Evolutionary conservation across 2,113 vertebrate species (phyloP), one percentile per base, ranked within the genome.

Genomic region (Apus apus): DNA sequence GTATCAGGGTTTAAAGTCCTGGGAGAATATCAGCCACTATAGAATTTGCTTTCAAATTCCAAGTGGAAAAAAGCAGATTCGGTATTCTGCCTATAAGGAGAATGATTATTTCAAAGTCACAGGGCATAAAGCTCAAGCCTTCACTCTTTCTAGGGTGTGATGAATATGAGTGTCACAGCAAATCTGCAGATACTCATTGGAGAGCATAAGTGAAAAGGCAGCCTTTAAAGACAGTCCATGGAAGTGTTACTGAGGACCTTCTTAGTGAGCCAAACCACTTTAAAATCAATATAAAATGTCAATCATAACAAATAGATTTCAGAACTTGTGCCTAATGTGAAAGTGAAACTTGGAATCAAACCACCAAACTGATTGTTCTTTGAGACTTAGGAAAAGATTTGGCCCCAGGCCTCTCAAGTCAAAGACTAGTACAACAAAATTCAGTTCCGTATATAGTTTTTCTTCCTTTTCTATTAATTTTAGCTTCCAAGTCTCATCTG

Each of bases 321-420:
- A 85, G 65, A 88, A 81, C 45, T 61, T 78, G 38, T 45, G 23
- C 26, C 68, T 88, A 22, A 74, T 25, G 4, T 66, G 38, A 84
- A 82, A 88, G 57, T 26, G n/a, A 86, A 94, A 61, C 58, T 54
- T 65, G 45, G 72, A 90, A 86, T 90, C 38, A 95, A 90, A 85
- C 10, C 11, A 87, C 27, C 54, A 84, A 90, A 93, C 8, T 68
- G 74, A 51, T 25, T 62, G 40, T 51, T 85, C 68, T 62, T 61
- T 68, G 86, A 71, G 54, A 40, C 58, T 78, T 58, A 8, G 43
- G 38, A 83, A 64, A 66, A 89, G n/a, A 81, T 85, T 82, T 73
- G 43, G n/a, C 32, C 54, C 23, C 70, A 30, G 27, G 30, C 16
- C 53, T 78, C 53, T 62, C 15, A 32, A 90, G 45, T 38, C 54